These are phyloP conservation scores for Centroberyx gerrardi DNA, from an alignment of 2,797 vertebrate genomes.

Conservation along the genomic window DNA sequence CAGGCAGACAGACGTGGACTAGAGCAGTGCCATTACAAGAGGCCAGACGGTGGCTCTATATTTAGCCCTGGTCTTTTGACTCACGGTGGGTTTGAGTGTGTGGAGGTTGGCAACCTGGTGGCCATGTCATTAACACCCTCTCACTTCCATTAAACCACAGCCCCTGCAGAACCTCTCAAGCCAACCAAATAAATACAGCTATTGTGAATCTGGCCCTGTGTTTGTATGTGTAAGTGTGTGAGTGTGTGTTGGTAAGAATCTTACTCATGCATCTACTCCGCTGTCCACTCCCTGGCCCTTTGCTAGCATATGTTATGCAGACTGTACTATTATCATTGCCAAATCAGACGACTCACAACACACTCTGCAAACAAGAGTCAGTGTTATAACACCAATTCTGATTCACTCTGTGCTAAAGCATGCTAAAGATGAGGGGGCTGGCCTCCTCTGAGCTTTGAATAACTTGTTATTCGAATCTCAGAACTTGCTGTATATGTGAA, in stretches of 20 bases:
- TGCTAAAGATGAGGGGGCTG: too few species aligned
- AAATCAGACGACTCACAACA: not conserved
- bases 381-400: not conserved
- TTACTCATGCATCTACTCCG: not conserved
- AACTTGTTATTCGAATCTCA: too few species aligned
- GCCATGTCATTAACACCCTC: slow-evolving; percentile 69
- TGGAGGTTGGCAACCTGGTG: slow-evolving; percentile 59
- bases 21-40: slow-evolving; percentile 62
- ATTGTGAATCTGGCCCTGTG: not conserved
- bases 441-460: too few species aligned
- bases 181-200: not conserved
- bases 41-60: slow-evolving; percentile 67
- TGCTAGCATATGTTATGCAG: not conserved
- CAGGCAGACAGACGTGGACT: slow-evolving; percentile 31
- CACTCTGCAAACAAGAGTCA: not conserved
- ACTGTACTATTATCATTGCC: not conserved
- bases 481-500: too few species aligned
- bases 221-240: slow-evolving; percentile 6
- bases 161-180: slow-evolving; percentile 20
- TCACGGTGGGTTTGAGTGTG: slow-evolving; percentile 45
- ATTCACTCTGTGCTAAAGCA: too few species aligned
- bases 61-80: slow-evolving; percentile 54
- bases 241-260: not conserved
- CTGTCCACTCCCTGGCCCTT: not conserved
- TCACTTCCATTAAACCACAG: slow-evolving; percentile 60